Conservation (phyloP, 2,797 vertebrate genomes). For the Cottoperca gobio region DNA sequence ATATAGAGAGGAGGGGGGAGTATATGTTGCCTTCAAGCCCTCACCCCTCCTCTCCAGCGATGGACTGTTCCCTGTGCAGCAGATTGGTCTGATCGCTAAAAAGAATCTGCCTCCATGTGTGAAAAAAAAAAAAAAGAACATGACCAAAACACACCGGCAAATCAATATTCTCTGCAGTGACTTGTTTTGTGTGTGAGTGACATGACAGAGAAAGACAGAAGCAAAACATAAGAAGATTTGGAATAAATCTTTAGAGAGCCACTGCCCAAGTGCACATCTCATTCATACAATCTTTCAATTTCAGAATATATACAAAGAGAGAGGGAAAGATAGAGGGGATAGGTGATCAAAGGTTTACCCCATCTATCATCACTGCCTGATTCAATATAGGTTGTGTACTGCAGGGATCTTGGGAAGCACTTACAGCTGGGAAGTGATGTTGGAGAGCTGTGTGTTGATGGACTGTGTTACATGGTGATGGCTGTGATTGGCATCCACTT, state of each 20-base stretch:
- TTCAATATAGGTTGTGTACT: background rate
- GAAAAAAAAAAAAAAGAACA: slow-evolving; percentile 35
- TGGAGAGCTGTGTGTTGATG: slow-evolving; percentile 12
- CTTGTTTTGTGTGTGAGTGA: slow-evolving; percentile 55
- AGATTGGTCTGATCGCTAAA: slow-evolving; percentile 80
- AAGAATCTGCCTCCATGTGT: slow-evolving; percentile 76
- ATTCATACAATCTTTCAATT: slow-evolving; percentile 33
- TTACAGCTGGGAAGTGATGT: slow-evolving; percentile 12
- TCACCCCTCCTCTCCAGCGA: slow-evolving; percentile 62
- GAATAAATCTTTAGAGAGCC: slow-evolving; percentile 1
- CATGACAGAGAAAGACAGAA: slow-evolving; percentile 19
- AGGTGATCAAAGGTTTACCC: slow-evolving; percentile 6
- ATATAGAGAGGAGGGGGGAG: slow-evolving; percentile 33
- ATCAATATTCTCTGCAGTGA: slow-evolving; percentile 65
- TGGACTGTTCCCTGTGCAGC: slow-evolving; percentile 74
- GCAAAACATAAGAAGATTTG: slow-evolving; percentile 12
- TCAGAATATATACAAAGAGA: slow-evolving; percentile 2
- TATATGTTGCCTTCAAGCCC: slow-evolving; percentile 46
- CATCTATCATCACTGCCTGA: background rate
- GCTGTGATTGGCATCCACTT: background rate
- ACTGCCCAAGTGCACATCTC: slow-evolving; percentile 23
- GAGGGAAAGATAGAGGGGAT: background rate
- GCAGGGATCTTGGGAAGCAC: slow-evolving; percentile 8
- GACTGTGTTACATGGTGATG: background rate
- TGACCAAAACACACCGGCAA: slow-evolving; percentile 64